Evolutionary conservation across 2,888 invertebrate genomes (phyloP), one percentile per base, ranked within the genome.

Genomic region (Hemithea aestivaria): DNA sequence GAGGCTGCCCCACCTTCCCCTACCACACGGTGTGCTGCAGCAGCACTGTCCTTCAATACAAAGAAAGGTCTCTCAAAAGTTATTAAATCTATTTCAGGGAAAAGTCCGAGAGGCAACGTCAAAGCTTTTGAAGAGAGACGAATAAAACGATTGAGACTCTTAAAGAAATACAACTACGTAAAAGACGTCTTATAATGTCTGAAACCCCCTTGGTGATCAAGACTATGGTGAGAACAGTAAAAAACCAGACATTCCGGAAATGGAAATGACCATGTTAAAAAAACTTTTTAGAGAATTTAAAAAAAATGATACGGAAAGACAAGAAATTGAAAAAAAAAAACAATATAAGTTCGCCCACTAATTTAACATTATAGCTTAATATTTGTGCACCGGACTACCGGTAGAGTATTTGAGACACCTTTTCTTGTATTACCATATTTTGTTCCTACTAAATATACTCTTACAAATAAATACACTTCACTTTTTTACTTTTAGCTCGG

Each of bases 1-100:
- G 16, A 16, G 16, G 16, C 16, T 16, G 16, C 16, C 16, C 16
- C 16, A 16, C 16, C 16, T 16, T 16, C 16, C 16, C 2, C 16
- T 32, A 12, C 32, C n/a, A 30, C 27, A 6, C 28, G 51, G 26
- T 48, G 41, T 31, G 20, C 10, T 10, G 42, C 45, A 9, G 43
- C 48, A 10, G 42, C 30, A 7, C 29, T 48, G 7, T 34, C 45
- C 1, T 48, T 44, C 16, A 51, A 48, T 12, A 37, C 38, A 7
- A 20, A 39, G 10, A 35, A 32, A 21, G 10, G 30, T 9, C 11
- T 43, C 24, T 34, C 28, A 4, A 16, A 8, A n/a, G 6, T 46
- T 5, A 34, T 41, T 9, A 48, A 46, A 27, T 27, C 40, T 5
- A 34, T 51, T 9, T 7, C 32, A 30, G 39, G 40, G 2, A 27